A percentile compares a stretch with the other conserved stretches of the same genome.
These are phyloP conservation scores for Schizopygopsis malacanthus DNA, from an alignment of 2,797 vertebrate species.

Conservation along the genomic window DNA sequence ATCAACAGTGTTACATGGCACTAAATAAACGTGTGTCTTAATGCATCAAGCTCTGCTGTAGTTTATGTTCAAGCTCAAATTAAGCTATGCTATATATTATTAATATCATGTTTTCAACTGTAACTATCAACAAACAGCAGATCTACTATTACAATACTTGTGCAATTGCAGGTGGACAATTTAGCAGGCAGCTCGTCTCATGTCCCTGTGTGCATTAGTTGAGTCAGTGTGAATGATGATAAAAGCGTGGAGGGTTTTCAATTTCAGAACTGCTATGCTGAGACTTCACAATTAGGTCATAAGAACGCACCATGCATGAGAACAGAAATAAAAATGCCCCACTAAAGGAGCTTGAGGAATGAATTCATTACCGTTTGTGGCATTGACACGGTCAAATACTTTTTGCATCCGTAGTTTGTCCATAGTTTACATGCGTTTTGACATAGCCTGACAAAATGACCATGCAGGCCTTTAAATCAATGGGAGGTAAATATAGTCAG, in stretches of 20 bases:
- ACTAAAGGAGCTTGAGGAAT: constrained; percentile 35
- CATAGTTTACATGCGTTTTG: constrained; percentile 2
- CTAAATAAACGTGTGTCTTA: background rate
- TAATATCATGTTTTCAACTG: background rate
- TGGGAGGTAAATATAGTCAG: background rate
- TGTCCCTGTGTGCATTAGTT: constrained; percentile 28
- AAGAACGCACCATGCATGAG: constrained; percentile 36
- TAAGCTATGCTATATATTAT: background rate
- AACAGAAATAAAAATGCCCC: constrained; percentile 41
- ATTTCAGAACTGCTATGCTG: constrained; percentile 36
- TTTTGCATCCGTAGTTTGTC: background rate
- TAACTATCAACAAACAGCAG: background rate
- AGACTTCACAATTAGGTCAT: constrained; percentile 49
- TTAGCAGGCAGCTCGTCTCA: constrained; percentile 15
- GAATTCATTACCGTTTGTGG: constrained; percentile 30
- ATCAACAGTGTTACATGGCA: background rate
- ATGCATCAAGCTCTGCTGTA: background rate
- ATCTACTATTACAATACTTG: constrained; percentile 2
- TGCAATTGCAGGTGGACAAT: background rate
- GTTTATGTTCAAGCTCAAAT: background rate
- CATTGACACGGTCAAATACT: background rate
- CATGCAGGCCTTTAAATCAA: constrained; percentile 9
- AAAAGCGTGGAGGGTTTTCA: constrained; percentile 37
- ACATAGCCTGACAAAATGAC: background rate
- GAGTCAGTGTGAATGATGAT: constrained; percentile 45